These are phyloP conservation scores for Schizopygopsis pylzovi DNA, from an alignment of 2,797 vertebrate genomes.

Conservation along the genomic window DNA sequence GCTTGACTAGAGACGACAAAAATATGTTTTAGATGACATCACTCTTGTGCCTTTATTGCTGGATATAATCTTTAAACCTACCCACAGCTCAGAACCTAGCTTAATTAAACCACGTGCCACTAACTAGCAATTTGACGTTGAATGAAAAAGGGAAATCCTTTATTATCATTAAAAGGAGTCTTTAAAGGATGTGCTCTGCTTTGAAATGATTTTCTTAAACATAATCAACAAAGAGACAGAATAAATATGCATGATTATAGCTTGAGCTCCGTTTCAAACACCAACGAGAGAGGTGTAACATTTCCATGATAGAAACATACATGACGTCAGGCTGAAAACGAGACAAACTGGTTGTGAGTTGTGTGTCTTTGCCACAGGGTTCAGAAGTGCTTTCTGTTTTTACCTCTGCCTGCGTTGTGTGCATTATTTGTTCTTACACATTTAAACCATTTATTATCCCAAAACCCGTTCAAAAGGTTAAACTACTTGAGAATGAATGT, in stretches of 20 bases:
- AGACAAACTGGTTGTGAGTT: conserved; percentile 29
- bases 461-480: background rate
- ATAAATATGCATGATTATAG: background rate
- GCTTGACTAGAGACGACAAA: background rate
- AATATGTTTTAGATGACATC: conserved; percentile 11
- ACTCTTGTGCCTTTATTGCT: conserved; percentile 1
- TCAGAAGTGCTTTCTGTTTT: conserved; percentile 16
- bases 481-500: background rate
- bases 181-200: background rate
- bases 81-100: conserved; percentile 10
- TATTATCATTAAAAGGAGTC: background rate
- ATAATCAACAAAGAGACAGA: background rate
- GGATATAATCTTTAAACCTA: conserved; percentile 17
- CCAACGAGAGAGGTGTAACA: background rate
- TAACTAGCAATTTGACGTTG: background rate
- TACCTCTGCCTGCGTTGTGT: background rate
- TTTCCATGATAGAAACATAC: background rate
- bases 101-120: conserved; percentile 10
- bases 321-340: conserved; percentile 3
- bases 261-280: background rate
- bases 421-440: background rate
- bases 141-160: background rate
- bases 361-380: background rate
- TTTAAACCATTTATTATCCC: background rate
- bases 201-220: conserved; percentile 26